Evolutionary conservation across 1,140 invertebrate species (phyloP).

Genomic region (Magallana gigas): DNA sequence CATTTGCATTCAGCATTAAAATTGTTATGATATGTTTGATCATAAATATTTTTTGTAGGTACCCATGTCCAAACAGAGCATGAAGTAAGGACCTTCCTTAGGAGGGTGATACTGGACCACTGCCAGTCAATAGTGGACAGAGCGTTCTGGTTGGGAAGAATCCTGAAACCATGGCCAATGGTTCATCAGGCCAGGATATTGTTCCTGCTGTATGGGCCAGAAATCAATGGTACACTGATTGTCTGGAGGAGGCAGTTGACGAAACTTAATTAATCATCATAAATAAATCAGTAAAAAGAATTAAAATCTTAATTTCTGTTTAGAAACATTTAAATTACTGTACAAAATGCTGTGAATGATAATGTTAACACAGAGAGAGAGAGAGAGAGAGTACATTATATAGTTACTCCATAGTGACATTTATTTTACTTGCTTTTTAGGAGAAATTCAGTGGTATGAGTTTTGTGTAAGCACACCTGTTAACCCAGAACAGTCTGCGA

Average conservation of each 20-base stretch:
- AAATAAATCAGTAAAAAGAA: too few relatives aligned
- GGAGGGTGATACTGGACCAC: conserved; percentile 75
- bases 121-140: conserved; percentile 71
- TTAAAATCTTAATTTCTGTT: too few relatives aligned
- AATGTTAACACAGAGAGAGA: too few relatives aligned
- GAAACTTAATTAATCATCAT: too few relatives aligned
- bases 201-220: conserved; percentile 76
- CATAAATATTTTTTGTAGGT: conserved; percentile 62
- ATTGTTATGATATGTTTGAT: too few relatives aligned
- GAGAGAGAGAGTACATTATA: too few relatives aligned
- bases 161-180: conserved; percentile 77
- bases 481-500: conserved; percentile 66
- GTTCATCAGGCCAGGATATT: conserved; percentile 77
- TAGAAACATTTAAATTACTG: too few relatives aligned
- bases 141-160: conserved; percentile 77
- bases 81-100: conserved; percentile 72
- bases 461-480: conserved; percentile 75
- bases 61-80: conserved; percentile 68
- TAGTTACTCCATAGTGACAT: too few relatives aligned
- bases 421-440: conserved; percentile 58
- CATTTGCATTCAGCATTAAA: conserved; percentile 45
- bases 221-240: conserved; percentile 64
- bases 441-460: conserved; percentile 76
- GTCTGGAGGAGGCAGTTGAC: too few relatives aligned
- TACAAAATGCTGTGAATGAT: too few relatives aligned